Conservation (phyloP, 2,888 invertebrate genomes). For the Hirtodrosophila trivittata region DNA sequence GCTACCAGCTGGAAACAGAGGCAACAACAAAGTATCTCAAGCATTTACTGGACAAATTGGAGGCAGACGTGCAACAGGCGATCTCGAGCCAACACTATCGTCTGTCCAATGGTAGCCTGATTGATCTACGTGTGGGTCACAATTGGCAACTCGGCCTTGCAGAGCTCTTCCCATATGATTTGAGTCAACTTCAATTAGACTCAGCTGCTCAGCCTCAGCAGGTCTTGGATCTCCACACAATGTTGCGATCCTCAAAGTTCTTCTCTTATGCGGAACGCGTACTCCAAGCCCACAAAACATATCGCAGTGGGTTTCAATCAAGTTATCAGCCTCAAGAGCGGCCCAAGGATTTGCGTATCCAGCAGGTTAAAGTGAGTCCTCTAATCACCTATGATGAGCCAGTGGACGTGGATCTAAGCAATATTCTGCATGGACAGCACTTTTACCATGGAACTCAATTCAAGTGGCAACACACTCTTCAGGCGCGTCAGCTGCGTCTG, state of each 20-base stretch:
- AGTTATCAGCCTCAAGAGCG: conserved; percentile 84
- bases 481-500: too few species aligned
- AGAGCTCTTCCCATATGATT: conserved; percentile 50
- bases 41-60: conserved; percentile 9
- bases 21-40: background rate
- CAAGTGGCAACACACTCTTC: too few species aligned
- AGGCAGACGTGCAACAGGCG: conserved; percentile 13
- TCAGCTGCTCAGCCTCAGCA: background rate
- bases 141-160: conserved; percentile 45
- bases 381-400: conserved; percentile 88
- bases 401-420: too few species aligned
- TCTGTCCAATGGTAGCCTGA: conserved; percentile 27
- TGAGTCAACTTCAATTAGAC: conserved; percentile 13
- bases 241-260: conserved; percentile 88
- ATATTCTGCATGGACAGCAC: too few species aligned
- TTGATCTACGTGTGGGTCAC: conserved; percentile 32
- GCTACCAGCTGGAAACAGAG: conserved; percentile 59
- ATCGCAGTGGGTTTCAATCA: conserved; percentile 86
- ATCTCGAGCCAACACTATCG: conserved; percentile 9
- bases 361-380: conserved; percentile 86
- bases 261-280: conserved; percentile 87
- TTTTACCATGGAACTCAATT: too few species aligned
- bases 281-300: conserved; percentile 85
- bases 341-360: conserved; percentile 86
- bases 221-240: conserved; percentile 87